These are phyloP conservation scores for Poeciliopsis infans DNA, from an alignment of 2,797 vertebrate genomes.

Conservation along the genomic window DNA sequence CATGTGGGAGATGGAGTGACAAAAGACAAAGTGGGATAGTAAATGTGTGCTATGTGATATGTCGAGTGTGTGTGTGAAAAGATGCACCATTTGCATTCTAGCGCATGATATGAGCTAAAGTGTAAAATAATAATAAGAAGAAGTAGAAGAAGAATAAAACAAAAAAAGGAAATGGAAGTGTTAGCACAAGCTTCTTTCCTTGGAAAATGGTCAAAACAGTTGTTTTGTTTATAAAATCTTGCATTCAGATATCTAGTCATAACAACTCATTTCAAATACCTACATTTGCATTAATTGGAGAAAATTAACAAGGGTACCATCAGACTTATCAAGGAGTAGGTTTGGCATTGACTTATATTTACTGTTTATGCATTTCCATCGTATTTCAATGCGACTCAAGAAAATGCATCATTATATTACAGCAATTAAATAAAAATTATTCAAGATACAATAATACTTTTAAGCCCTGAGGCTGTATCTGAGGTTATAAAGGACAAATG, in stretches of 20 bases:
- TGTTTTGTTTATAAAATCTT: not conserved
- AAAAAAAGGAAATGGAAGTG: constrained; percentile 2
- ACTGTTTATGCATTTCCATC: not conserved
- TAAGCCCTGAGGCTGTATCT: not conserved
- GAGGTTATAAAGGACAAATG: not conserved
- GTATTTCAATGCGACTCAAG: not conserved
- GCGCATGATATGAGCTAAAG: constrained; percentile 15
- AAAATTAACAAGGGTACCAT: not conserved
- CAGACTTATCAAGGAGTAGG: too few species aligned
- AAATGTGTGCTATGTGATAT: constrained; percentile 41
- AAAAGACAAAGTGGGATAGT: constrained; percentile 37
- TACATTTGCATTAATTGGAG: not conserved
- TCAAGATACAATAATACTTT: not conserved
- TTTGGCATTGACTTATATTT: not conserved
- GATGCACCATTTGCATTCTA: constrained; percentile 40
- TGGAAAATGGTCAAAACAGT: not conserved
- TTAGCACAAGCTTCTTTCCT: constrained; percentile 3
- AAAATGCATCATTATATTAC: not conserved
- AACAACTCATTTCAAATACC: not conserved
- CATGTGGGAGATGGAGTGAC: constrained; percentile 37
- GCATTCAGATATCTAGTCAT: not conserved
- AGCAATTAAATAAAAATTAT: not conserved
- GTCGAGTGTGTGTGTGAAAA: constrained; percentile 39
- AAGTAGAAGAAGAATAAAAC: not conserved
- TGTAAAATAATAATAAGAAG: constrained; percentile 1